Evolutionary conservation across 2,888 invertebrate genomes (phyloP).

Genomic region (Pheosia gnoma): DNA sequence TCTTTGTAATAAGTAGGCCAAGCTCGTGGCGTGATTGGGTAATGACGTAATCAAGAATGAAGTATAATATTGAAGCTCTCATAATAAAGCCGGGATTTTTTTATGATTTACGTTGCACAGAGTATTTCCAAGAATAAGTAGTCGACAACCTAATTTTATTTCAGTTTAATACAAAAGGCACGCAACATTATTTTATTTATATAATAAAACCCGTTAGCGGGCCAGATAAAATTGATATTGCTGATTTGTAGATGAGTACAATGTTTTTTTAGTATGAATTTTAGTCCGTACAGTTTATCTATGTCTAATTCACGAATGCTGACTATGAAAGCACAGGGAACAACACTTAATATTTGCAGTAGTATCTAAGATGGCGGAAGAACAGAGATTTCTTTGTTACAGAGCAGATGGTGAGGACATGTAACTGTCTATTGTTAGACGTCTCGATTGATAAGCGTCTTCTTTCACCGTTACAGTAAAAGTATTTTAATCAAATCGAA

Average conservation of each 20-base stretch:
- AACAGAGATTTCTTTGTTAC: constrained; percentile 2
- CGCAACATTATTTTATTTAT: neutral
- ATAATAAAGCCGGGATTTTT: neutral
- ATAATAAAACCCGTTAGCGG: too few species aligned
- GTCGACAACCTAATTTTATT: constrained; percentile 2
- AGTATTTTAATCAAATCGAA: constrained; percentile 52
- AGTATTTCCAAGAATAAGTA: constrained; percentile 6
- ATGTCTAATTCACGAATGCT: too few species aligned
- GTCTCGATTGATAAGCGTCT: constrained; percentile 34
- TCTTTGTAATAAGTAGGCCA: constrained; percentile 34
- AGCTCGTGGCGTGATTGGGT: constrained; percentile 19
- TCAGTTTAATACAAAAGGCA: too few species aligned
- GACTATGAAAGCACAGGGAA: neutral
- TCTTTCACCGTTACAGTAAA: constrained; percentile 33
- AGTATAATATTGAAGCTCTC: neutral
- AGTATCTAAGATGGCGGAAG: neutral
- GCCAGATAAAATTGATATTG: too few species aligned
- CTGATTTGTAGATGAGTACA: too few species aligned
- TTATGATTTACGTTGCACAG: neutral
- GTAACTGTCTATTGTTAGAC: constrained; percentile 14
- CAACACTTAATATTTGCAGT: too few species aligned
- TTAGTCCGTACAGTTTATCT: too few species aligned
- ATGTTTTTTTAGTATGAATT: too few species aligned
- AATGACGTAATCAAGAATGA: neutral
- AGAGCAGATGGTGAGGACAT: neutral